phyloP scores from a whole-genome alignment of 2,797 vertebrate genomes.

The Pampus argenteus region DNA sequence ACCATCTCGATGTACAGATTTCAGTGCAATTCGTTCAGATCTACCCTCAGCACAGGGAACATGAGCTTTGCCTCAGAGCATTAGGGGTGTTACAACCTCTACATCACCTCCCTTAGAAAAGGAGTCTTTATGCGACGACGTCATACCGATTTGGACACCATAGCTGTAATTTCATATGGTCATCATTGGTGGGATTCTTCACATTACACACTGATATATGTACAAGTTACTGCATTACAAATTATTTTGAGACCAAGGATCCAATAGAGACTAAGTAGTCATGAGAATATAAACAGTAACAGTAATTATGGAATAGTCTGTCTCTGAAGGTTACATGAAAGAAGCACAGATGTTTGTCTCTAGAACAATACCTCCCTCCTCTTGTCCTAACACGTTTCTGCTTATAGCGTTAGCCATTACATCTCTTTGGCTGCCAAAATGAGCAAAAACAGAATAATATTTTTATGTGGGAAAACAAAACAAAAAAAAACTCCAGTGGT shows the following conservation, averaged over 20 bases:
- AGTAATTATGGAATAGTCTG: conserved; percentile 52
- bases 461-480: conserved; percentile 39
- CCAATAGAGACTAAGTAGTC: conserved; percentile 73
- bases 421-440: conserved; percentile 69
- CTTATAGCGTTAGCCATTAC: conserved; percentile 50
- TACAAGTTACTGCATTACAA: conserved; percentile 78
- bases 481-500: conserved; percentile 72
- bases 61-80: conserved; percentile 60
- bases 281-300: conserved; percentile 57
- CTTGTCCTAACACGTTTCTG: conserved; percentile 40
- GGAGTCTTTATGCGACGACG: conserved; percentile 39
- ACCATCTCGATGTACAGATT: conserved; percentile 92
- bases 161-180: conserved; percentile 54
- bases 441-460: conserved; percentile 53
- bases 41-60: conserved; percentile 68
- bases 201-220: conserved; percentile 81
- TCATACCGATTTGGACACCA: conserved; percentile 54
- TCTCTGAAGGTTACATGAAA: conserved; percentile 52
- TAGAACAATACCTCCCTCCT: conserved; percentile 18
- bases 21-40: conserved; percentile 97
- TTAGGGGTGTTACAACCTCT: conserved; percentile 37
- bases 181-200: conserved; percentile 71
- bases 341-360: conserved; percentile 42
- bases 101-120: conserved; percentile 34
- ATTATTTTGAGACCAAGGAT: conserved; percentile 60